A percentile compares a stretch with the other conserved stretches of the same genome.
Evolutionary conservation across 2,113 vertebrate genomes (phyloP).

Genomic region (Tachysurus vachellii): DNA sequence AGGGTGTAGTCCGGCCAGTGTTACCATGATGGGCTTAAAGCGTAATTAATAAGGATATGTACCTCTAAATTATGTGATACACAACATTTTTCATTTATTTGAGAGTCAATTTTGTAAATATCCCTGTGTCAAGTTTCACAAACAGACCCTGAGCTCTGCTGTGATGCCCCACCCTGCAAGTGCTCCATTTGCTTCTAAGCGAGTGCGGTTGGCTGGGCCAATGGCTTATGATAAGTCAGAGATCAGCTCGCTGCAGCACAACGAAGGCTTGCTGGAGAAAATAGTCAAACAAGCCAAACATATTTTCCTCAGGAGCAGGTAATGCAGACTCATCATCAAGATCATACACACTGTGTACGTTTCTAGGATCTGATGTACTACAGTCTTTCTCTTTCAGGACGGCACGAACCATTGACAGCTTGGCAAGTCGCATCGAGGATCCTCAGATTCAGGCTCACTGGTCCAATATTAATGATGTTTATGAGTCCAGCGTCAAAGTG

Average conservation of each 20-base stretch:
- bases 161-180: conserved; percentile 94
- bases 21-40: neutral
- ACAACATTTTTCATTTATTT: neutral
- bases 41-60: neutral
- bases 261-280: conserved; percentile 94
- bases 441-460: conserved; percentile 98
- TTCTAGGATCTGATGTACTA: neutral
- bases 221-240: conserved; percentile 92
- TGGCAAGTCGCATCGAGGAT: conserved; percentile 94
- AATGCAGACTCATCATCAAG: neutral
- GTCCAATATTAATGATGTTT: conserved; percentile 98
- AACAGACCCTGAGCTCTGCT: conserved; percentile 90
- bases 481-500: conserved; percentile 97
- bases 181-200: conserved; percentile 92
- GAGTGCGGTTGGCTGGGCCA: conserved; percentile 88
- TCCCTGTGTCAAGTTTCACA: conserved; percentile 86
- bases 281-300: conserved; percentile 99
- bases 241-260: conserved; percentile 83
- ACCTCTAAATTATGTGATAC: neutral
- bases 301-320: conserved; percentile 94
- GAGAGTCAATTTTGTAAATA: neutral
- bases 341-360: neutral
- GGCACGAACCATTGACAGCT: conserved; percentile 91
- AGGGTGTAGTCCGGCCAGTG: neutral
- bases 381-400: conserved; percentile 73